A percentile compares a stretch with the other conserved stretches of the same genome.
Conservation (phyloP, 2,888 invertebrate species). For the Cataglyphis cursor region DNA sequence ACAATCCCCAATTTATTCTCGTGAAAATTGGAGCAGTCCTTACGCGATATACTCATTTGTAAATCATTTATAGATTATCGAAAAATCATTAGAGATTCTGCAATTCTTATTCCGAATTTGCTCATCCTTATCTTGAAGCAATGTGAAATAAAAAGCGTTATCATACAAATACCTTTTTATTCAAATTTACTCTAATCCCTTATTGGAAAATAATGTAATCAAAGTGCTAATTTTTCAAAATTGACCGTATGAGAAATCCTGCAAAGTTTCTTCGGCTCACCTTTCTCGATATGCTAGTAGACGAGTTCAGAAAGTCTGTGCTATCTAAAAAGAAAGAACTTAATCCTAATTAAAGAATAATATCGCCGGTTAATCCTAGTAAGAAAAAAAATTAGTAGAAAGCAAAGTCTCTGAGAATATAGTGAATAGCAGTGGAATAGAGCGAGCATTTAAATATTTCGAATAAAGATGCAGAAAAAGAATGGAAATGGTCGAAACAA, state of each 20-base stretch:
- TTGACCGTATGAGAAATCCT: conserved; percentile 40
- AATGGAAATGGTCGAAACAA: conserved; percentile 44
- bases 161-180: neutral
- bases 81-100: neutral
- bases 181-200: neutral
- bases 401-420: conserved; percentile 51
- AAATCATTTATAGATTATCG: neutral
- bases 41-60: neutral
- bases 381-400: conserved; percentile 52
- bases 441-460: conserved; percentile 71
- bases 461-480: conserved; percentile 33
- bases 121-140: neutral
- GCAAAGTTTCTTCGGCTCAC: conserved; percentile 59
- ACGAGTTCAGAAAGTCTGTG: conserved; percentile 57
- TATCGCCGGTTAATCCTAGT: conserved; percentile 71
- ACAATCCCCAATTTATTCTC: neutral
- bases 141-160: neutral
- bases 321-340: conserved; percentile 55
- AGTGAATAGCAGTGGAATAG: conserved; percentile 27
- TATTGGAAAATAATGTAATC: neutral
- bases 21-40: neutral
- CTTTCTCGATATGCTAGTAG: conserved; percentile 52
- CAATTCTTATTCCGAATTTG: conserved; percentile 19
- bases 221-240: conserved; percentile 32
- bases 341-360: conserved; percentile 81